Evolutionary conservation across 2,797 vertebrate species (phyloP).

Genomic region (Hydrolagus colliei): DNA sequence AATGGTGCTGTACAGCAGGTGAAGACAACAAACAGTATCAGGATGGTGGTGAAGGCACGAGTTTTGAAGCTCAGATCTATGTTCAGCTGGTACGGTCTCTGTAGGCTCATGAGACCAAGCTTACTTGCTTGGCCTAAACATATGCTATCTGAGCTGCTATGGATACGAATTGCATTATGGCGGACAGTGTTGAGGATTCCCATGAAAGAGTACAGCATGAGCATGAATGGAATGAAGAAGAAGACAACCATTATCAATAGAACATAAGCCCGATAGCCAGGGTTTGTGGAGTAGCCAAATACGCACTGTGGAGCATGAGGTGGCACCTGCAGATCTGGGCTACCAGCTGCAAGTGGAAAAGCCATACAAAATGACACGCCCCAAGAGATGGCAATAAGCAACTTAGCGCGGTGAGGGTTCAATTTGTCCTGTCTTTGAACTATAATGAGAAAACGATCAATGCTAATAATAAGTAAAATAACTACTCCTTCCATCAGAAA

Average conservation of each 20-base stretch:
- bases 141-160: constrained; percentile 84
- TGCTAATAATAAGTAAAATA: constrained; percentile 94
- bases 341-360: constrained; percentile 79
- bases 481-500: constrained; percentile 87
- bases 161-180: constrained; percentile 87
- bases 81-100: constrained; percentile 89
- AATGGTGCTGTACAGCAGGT: constrained; percentile 89
- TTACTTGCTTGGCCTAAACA: constrained; percentile 93
- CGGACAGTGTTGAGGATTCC: constrained; percentile 91
- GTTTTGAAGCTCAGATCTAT: constrained; percentile 99
- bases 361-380: constrained; percentile 72
- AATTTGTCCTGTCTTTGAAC: constrained; percentile 92
- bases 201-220: constrained; percentile 91
- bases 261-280: constrained; percentile 78
- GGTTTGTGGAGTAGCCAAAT: constrained; percentile 75
- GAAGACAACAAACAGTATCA: constrained; percentile 93
- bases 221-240: constrained; percentile 85
- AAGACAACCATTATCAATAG: constrained; percentile 76
- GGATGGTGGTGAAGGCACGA: constrained; percentile 97
- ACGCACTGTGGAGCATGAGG: constrained; percentile 90
- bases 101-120: constrained; percentile 86
- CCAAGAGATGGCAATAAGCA: constrained; percentile 87
- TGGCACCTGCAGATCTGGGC: constrained; percentile 75
- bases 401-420: constrained; percentile 83
- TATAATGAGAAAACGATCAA: constrained; percentile 93